These are phyloP conservation scores for Gallinago jamesoni DNA, from an alignment of 2,113 vertebrate genomes.

Conservation along the genomic window DNA sequence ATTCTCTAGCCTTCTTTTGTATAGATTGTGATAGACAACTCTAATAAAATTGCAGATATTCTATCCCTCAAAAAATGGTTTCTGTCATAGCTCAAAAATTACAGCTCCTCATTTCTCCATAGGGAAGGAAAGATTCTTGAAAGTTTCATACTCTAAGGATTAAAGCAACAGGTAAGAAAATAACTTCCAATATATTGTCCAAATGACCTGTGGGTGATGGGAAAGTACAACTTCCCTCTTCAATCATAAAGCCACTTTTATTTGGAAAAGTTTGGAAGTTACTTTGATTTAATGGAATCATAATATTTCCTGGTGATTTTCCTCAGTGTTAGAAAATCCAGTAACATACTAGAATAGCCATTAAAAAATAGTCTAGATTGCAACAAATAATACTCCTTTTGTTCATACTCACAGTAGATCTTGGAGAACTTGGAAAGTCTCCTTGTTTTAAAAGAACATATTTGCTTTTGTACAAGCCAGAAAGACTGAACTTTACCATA, in stretches of 20 bases:
- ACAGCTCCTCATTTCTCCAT: accelerated
- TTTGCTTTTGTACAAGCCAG: not conserved
- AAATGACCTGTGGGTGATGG: not conserved
- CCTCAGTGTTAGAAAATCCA: not conserved
- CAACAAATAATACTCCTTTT: not conserved
- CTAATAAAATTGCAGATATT: not conserved
- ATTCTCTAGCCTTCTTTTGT: not conserved
- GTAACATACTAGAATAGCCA: not conserved
- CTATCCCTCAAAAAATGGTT: not conserved
- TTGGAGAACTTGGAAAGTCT: not conserved
- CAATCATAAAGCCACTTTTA: not conserved
- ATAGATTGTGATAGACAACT: not conserved
- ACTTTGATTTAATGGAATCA: not conserved
- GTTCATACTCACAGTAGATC: not conserved
- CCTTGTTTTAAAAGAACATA: not conserved
- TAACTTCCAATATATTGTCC: not conserved
- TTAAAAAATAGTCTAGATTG: not conserved
- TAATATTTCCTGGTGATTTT: not conserved
- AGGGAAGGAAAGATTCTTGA: not conserved
- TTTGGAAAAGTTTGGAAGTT: not conserved
- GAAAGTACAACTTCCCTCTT: not conserved
- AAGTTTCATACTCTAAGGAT: not conserved
- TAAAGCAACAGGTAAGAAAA: not conserved
- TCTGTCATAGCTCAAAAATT: not conserved
- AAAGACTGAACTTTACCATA: not conserved